A percentile compares a stretch with the other conserved stretches of the same genome.
Conservation (phyloP, 1,140 invertebrate species). For the Hypothenemus hampei region DNA sequence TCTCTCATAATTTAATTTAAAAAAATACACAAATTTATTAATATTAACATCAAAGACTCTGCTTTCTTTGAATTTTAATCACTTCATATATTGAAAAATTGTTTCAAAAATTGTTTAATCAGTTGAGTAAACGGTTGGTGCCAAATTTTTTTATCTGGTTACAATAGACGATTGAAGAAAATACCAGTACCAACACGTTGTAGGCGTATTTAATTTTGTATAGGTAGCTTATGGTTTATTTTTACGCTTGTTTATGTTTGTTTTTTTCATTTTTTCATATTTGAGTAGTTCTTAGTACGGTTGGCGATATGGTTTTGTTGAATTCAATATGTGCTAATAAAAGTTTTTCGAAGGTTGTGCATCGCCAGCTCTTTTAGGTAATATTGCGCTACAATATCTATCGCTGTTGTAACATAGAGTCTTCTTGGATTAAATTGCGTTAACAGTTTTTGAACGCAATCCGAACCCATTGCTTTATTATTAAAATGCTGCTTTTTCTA, state of each 20-base stretch:
- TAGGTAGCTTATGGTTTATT: conserved; percentile 36
- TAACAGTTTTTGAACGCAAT: conserved; percentile 24
- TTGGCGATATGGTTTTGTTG: conserved; percentile 38
- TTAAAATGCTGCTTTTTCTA: too few species aligned
- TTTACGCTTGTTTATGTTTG: conserved; percentile 34
- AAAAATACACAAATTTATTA: too few species aligned
- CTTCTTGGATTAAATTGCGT: conserved; percentile 14
- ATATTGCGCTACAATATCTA: conserved; percentile 26
- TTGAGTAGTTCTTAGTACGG: conserved; percentile 33
- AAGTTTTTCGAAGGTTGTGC: conserved; percentile 41
- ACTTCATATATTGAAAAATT: not conserved
- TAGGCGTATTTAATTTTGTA: conserved; percentile 33
- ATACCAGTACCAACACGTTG: conserved; percentile 25
- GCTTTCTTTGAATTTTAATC: too few species aligned
- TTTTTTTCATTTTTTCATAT: conserved; percentile 30
- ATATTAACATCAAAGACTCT: too few species aligned
- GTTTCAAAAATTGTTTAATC: conserved; percentile 5
- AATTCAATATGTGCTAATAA: conserved; percentile 32
- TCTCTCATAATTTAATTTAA: too few species aligned
- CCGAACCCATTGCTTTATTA: conserved; percentile 21
- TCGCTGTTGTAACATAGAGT: conserved; percentile 29
- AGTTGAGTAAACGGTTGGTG: conserved; percentile 36
- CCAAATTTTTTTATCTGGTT: conserved; percentile 30
- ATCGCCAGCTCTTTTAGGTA: conserved; percentile 38
- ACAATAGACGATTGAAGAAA: conserved; percentile 7